A percentile compares a stretch with the other conserved stretches of the same genome.
Evolutionary conservation across 2,797 vertebrate species (phyloP).

Genomic region (Ptychobarbus kaznakovi): DNA sequence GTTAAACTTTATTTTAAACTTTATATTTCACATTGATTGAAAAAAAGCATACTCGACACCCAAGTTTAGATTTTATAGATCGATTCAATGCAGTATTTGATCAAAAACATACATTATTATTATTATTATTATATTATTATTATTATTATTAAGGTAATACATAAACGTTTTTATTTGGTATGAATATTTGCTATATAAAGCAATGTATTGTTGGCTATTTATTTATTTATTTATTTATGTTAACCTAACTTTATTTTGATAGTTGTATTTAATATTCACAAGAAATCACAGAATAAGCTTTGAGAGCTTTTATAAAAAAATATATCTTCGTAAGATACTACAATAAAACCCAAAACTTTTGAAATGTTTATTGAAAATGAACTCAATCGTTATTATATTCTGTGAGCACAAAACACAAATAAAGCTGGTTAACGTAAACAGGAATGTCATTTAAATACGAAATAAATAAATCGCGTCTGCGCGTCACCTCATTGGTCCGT

Average conservation of each 20-base stretch:
- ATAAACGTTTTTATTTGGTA: background rate
- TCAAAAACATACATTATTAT: background rate
- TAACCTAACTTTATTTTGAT: background rate
- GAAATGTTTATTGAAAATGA: background rate
- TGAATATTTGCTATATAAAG: background rate
- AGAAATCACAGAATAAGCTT: background rate
- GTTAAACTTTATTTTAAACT: background rate
- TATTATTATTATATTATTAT: background rate
- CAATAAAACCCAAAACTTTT: background rate
- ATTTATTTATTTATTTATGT: background rate
- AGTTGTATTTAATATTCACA: background rate
- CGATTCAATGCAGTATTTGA: background rate
- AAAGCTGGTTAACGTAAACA: background rate
- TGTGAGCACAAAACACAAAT: background rate
- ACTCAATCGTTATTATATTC: background rate
- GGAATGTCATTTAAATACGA: background rate
- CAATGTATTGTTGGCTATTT: background rate
- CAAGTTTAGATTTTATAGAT: background rate
- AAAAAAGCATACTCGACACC: background rate
- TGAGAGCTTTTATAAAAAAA: background rate
- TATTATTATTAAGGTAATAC: background rate
- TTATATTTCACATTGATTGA: background rate
- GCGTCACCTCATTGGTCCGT: background rate
- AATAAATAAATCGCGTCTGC: background rate
- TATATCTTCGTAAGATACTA: background rate